phyloP scores from a whole-genome alignment of 2,888 invertebrate genomes.

The Endotricha flammealis region DNA sequence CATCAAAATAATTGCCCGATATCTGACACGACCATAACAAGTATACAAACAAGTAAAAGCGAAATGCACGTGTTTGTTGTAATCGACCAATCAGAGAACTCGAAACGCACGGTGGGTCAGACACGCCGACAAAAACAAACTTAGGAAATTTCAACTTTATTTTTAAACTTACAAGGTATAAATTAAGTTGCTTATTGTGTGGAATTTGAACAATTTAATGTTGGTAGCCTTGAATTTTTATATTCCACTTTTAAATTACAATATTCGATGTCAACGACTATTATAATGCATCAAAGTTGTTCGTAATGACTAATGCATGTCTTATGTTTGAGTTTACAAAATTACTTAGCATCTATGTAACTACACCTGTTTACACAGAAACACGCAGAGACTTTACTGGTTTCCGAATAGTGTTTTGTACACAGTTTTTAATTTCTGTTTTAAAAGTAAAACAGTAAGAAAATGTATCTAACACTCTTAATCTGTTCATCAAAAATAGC shows the following conservation, averaged over 20 bases:
- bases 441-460: too few species aligned
- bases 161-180: background rate
- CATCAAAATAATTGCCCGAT: too few species aligned
- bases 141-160: conserved; percentile 8
- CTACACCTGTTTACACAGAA: too few species aligned
- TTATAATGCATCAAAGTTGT: conserved; percentile 9
- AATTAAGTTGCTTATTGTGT: background rate
- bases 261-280: conserved; percentile 5
- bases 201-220: conserved; percentile 25
- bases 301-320: too few species aligned
- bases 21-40: too few species aligned
- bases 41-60: background rate
- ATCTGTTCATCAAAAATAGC: too few species aligned
- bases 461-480: too few species aligned
- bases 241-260: conserved; percentile 15
- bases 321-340: too few species aligned
- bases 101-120: conserved; percentile 12
- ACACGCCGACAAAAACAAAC: conserved; percentile 13
- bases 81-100: conserved; percentile 15
- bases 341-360: too few species aligned
- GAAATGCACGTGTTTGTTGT: conserved; percentile 7
- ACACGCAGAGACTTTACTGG: too few species aligned
- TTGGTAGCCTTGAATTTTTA: conserved; percentile 34
- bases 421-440: too few species aligned
- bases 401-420: too few species aligned